Evolutionary conservation across 2,113 vertebrate species (phyloP), one percentile per base, ranked within the genome.

Genomic region (Henicopernis longicauda): DNA sequence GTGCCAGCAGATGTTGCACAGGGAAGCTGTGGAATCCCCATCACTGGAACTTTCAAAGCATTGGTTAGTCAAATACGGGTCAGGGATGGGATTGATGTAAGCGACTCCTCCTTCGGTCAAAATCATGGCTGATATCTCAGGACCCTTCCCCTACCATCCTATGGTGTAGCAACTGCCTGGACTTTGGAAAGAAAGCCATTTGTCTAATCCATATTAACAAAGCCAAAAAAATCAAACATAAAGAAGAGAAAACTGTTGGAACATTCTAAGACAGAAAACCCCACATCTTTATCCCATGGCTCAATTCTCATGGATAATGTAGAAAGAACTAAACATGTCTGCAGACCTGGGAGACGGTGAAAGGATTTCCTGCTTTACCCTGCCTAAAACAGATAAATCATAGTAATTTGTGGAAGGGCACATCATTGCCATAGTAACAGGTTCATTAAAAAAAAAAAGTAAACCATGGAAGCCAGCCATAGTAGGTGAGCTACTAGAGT

Each of bases 1-100:
- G 12, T n/a, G 42, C 9, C 12, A 84, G 50, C 12, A 73, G 38
- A 18, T 1, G 1, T 13, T 52, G 17, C 0, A 0, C 16, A 45
- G 11, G 21, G n/a, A 81, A 74, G 10, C 36, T 66, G 18, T 42
- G 38, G 63, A 78, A 70, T 59, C 36, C 36, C 5, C 26, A 40
- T 49, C 26, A 49, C 8, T 26, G 8, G 19, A 78, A 57, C 34
- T 86, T 81, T 52, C 65, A 83, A 65, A 47, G 20, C 14, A 44
- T 14, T 42, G 2, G 6, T 69, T 78, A 87, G 23, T 47, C 45
- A 84, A 74, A 52, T 32, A 73, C 21, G 9, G 3, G 15, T 47
- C 34, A 81, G 16, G 20, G 17, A 44, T 1, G 3, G 9, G 52
- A 31, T 5, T 36, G 54, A 31, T 13, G 17, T 26, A 40, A 73